Evolutionary conservation across 92 coral and sea anemone genomes (phyloP), one percentile per base, ranked within the genome.

Genomic region (Zoanthus sociatus): DNA sequence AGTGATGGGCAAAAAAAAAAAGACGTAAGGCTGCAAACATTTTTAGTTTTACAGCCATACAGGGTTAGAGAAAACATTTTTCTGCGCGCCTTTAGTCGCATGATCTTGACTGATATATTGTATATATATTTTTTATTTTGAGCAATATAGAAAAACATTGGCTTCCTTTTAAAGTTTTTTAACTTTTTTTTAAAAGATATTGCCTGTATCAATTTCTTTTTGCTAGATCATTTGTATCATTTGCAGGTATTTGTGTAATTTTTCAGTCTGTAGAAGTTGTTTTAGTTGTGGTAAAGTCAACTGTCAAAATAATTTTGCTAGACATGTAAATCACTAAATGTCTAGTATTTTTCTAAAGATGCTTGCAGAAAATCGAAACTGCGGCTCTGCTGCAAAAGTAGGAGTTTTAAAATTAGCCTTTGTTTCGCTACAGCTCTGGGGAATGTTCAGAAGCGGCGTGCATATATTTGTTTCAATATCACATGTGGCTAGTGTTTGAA

Each of bases 391-490:
- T 1, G 20, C 68, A 21, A 54, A 15, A 51, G 14, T 69, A 73
- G 55, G 26, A 26, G 63, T 33, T 13, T 21, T 14, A 53, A 31
- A 77, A 30, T 44, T n/a, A 46, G 15, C 66, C 44, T 26, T 18
- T 6, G 6, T 66, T 55, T 64, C 63, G 73, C 16, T 81, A 71
- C 85, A 66, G 85, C 76, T 58, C 45, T 46, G 16, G 75, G 56
- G 74, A 48, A 66, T 66, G 85, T 53, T 81, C 42, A 46, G 66
- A 48, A 61, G 5, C 15, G n/a, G 42, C 21, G 5, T 20, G 75
- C 42, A 37, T 37, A 37, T 47, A 46, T 79, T 67, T 81, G 55
- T 81, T 45, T 81, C 75, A 26, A 66, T 64, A 47, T 30, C 32
- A 70, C 56, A 64, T 66, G 75, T 79, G 84, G 72, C 73, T n/a